Evolutionary conservation across 1,140 invertebrate genomes (phyloP).

Genomic region (Ceratosolen solmsi): DNA sequence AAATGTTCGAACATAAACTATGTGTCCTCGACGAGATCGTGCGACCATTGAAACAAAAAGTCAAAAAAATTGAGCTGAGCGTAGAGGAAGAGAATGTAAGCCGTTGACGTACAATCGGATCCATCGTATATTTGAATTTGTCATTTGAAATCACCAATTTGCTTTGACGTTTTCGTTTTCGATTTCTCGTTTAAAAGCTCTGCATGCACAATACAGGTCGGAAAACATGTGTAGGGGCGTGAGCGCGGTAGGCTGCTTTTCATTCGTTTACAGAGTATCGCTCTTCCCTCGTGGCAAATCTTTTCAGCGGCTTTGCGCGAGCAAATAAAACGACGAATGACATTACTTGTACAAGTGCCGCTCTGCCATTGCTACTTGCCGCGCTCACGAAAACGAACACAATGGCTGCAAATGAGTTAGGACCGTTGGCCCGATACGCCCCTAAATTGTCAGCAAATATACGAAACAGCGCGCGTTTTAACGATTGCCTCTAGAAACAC

Average conservation of each 20-base stretch:
- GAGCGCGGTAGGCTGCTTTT: not conserved
- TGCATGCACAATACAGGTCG: slow-evolving; percentile 3
- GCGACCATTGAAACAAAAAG: not conserved
- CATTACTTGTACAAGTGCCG: not conserved
- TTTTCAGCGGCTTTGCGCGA: slow-evolving; percentile 37
- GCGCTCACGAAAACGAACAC: slow-evolving; percentile 45
- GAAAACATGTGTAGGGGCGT: not conserved
- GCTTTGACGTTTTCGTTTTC: slow-evolving; percentile 44
- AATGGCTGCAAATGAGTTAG: slow-evolving; percentile 61
- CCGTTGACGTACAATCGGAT: not conserved
- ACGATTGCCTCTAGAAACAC: slow-evolving; percentile 54
- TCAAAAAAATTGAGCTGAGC: not conserved
- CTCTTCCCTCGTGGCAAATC: slow-evolving; percentile 34
- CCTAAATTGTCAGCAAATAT: slow-evolving; percentile 63
- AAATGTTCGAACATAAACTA: not conserved
- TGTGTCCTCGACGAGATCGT: not conserved
- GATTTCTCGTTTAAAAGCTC: slow-evolving; percentile 26
- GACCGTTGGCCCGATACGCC: slow-evolving; percentile 45
- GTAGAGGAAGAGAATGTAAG: not conserved
- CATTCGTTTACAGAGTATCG: slow-evolving; percentile 43
- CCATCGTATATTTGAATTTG: slow-evolving; percentile 46
- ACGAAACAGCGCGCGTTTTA: slow-evolving; percentile 60
- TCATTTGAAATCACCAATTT: slow-evolving; percentile 46
- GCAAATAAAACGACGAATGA: slow-evolving; percentile 48
- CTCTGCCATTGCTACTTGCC: slow-evolving; percentile 8